These are phyloP conservation scores for Tholera decimalis DNA, from an alignment of 2,888 invertebrate species.

Conservation along the genomic window DNA sequence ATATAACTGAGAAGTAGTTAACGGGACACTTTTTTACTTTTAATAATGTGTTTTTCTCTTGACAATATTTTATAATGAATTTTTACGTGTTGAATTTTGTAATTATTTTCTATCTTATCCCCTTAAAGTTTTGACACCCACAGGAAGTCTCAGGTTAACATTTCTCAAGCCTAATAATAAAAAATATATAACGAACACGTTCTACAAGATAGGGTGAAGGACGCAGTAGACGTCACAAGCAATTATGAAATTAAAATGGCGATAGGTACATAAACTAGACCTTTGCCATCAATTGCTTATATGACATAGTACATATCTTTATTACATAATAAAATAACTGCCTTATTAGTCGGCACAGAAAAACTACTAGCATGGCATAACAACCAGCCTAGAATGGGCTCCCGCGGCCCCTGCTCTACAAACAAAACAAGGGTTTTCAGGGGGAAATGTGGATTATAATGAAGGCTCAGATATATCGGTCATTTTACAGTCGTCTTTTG, in stretches of 20 bases:
- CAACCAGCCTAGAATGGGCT: constrained; percentile 37
- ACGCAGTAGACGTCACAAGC: constrained; percentile 30
- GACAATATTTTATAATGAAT: neutral
- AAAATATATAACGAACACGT: constrained; percentile 41
- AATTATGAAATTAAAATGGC: constrained; percentile 52
- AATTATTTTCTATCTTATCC: neutral
- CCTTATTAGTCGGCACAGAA: constrained; percentile 53
- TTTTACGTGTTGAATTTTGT: neutral
- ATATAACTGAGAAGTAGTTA: neutral
- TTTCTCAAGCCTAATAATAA: constrained; percentile 31
- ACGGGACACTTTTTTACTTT: neutral
- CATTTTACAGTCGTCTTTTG: constrained; percentile 47
- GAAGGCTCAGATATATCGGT: constrained; percentile 61
- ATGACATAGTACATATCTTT: constrained; percentile 48
- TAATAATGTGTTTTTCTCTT: too few relatives aligned
- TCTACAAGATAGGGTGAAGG: constrained; percentile 46
- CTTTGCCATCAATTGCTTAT: constrained; percentile 55
- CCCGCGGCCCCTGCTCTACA: neutral
- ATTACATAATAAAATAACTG: constrained; percentile 61
- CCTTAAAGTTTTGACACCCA: constrained; percentile 3
- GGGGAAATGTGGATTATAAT: constrained; percentile 44
- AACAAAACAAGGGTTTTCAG: constrained; percentile 22
- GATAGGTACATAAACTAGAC: constrained; percentile 49
- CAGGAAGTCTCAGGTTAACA: constrained; percentile 19
- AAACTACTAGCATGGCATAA: constrained; percentile 43